Base-by-base conservation (phyloP, 2,797 vertebrate genomes). In the Linurgus olivaceus region DNA sequence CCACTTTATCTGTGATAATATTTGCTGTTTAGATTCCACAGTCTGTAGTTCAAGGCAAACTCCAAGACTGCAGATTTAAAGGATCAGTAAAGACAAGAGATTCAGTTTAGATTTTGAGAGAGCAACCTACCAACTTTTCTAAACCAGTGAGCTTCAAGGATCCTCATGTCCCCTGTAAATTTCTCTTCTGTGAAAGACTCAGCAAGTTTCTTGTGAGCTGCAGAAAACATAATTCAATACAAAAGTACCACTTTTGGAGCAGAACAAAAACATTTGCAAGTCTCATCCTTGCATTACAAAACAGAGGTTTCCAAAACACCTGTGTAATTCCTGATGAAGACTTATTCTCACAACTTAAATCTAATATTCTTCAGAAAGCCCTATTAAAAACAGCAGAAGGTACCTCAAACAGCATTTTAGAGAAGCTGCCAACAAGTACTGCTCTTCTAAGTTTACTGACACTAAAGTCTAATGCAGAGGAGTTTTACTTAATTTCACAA, bases 111-210 rank as follows among this genome's bases (percentile, higher is more conserved):
- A 59, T 66, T 54, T 48, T 38, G 51, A 50, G 8, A 76, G n/a
- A 54, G 19, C 31, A 89, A 92, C 90, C 86, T 98, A 99, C 99
- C 99, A 86, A 98, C 98, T 98, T 98, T 99, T 94, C 98, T 98
- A 97, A 99, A 99, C 99, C 99, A 99, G 86, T 98, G 98, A 82
- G 98, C 98, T 76, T 98, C 98, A 24, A 98, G 97, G 75, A 91
- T 93, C 73, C 84, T 97, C 83, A 96, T 93, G 55, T 98, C 97
- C 25, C 78, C 95, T 77, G 88, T 95, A 70, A 96, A 66, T 6
- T 37, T 48, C 65, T 97, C 93, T 61, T 86, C 95, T 24, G 86
- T 66, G 89, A 86, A 95, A 86, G 81, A 94, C 59, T 97, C 96
- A 68, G 97, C 96, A 83, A 99, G 70, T 77, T 97, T 99, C 96